phyloP scores from a whole-genome alignment of 2,888 invertebrate genomes.

The Apoda limacodes region DNA sequence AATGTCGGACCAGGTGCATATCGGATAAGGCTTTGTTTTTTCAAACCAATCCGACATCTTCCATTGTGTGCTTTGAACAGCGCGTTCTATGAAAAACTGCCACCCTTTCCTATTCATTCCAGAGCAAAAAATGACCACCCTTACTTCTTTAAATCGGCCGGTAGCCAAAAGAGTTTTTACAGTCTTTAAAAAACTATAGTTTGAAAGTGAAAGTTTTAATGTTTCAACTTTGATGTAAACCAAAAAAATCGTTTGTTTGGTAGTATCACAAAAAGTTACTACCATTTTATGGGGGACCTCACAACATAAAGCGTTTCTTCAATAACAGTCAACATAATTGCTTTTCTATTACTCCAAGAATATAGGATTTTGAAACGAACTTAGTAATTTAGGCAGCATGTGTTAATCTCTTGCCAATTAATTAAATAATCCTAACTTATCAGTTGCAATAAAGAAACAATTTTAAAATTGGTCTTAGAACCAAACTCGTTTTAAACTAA shows the following conservation, averaged over 20 bases:
- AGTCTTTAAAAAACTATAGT: slow-evolving; percentile 30
- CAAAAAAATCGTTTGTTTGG: too few relatives aligned
- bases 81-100: slow-evolving; percentile 28
- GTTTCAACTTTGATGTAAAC: too few relatives aligned
- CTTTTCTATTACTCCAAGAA: too few relatives aligned
- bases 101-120: slow-evolving; percentile 34
- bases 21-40: slow-evolving; percentile 41
- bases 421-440: too few relatives aligned
- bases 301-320: too few relatives aligned
- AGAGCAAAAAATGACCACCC: not conserved
- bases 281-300: too few relatives aligned
- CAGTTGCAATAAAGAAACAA: slow-evolving; percentile 5
- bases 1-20: slow-evolving; percentile 51
- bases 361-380: too few relatives aligned
- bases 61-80: slow-evolving; percentile 51
- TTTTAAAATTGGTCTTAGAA: slow-evolving; percentile 32
- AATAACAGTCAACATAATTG: too few relatives aligned
- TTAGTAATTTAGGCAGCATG: too few relatives aligned
- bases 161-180: slow-evolving; percentile 31
- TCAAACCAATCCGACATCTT: slow-evolving; percentile 25
- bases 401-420: too few relatives aligned
- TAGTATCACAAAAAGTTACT: too few relatives aligned
- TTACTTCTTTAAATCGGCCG: slow-evolving; percentile 29
- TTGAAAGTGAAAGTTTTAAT: slow-evolving; percentile 47
- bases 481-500: slow-evolving; percentile 35